These are phyloP conservation scores for Phalacrocorax brasilianus DNA, from an alignment of 2,113 vertebrate genomes.

Conservation along the genomic window DNA sequence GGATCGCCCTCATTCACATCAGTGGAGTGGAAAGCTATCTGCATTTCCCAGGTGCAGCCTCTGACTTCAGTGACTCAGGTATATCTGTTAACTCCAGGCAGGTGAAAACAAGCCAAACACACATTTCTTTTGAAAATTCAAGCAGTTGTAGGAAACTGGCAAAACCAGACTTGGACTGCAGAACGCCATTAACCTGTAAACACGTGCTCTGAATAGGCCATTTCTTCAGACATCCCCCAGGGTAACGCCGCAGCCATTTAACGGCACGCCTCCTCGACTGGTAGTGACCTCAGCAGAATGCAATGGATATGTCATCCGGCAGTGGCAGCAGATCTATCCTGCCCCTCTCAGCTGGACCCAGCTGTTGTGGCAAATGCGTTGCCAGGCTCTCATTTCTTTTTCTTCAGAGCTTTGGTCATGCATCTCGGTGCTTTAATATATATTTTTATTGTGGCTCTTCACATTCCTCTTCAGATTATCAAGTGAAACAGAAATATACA, in stretches of 20 bases:
- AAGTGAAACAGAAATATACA: background rate
- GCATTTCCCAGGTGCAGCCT: background rate
- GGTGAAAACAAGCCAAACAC: background rate
- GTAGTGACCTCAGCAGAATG: background rate
- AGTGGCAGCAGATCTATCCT: background rate
- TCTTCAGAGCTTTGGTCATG: background rate
- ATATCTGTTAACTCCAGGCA: background rate
- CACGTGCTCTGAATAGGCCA: background rate
- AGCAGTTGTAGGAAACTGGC: background rate
- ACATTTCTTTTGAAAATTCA: background rate
- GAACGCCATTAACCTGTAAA: background rate
- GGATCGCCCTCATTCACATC: rapidly evolving
- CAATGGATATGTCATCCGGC: background rate
- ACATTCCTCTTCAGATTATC: background rate
- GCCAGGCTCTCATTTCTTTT: background rate
- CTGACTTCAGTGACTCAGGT: background rate
- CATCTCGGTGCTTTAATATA: background rate
- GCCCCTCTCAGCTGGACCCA: background rate
- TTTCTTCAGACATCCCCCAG: background rate
- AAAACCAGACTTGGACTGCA: background rate
- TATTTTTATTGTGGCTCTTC: background rate
- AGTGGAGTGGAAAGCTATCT: background rate
- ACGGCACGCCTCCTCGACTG: background rate
- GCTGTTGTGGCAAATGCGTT: background rate
- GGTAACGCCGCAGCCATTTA: background rate